These are phyloP conservation scores for Phyllostomus discolor DNA, from an alignment of 2,113 vertebrate species.

Conservation along the genomic window DNA sequence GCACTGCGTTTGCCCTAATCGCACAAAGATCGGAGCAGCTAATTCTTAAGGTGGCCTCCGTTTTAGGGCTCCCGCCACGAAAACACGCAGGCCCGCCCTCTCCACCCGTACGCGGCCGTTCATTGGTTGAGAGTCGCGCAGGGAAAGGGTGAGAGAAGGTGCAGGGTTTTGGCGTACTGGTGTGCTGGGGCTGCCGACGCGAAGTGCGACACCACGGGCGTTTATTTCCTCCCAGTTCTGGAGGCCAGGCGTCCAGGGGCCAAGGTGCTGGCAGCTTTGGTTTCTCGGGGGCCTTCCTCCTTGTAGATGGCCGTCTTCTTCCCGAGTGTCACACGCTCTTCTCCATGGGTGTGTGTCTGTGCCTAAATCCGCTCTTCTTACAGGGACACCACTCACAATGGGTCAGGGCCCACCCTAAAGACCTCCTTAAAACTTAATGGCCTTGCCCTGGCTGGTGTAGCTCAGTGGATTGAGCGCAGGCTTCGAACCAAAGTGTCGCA, in stretches of 20 bases:
- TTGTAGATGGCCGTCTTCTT: no score
- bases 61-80: no score
- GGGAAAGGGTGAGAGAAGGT: background rate
- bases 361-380: background rate
- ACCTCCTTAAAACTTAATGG: background rate
- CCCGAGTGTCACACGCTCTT: no score
- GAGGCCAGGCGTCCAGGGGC: background rate
- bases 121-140: background rate
- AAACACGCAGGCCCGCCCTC: background rate
- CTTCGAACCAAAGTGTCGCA: no score
- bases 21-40: background rate
- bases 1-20: background rate
- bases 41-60: background rate
- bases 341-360: fast-evolving
- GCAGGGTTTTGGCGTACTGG: background rate
- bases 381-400: background rate
- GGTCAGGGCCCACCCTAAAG: background rate
- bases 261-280: background rate
- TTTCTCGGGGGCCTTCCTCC: background rate
- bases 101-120: background rate
- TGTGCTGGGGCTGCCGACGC: background rate
- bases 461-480: no score
- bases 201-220: background rate
- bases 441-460: no score
- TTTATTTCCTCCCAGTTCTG: background rate